phyloP scores from a whole-genome alignment of 2,113 vertebrate genomes.

The Lota lota region DNA sequence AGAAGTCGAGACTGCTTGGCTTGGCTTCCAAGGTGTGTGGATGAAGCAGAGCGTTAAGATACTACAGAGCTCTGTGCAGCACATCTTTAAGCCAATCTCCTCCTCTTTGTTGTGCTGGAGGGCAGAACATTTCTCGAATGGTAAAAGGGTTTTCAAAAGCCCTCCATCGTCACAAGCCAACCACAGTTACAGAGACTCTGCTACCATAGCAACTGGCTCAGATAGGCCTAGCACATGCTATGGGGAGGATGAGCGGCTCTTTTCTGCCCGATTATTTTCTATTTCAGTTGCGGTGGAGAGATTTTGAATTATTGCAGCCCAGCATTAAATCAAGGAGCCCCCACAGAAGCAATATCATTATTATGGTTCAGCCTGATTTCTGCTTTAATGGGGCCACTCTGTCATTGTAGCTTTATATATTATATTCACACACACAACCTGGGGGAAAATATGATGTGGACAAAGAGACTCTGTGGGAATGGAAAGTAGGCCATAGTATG shows the following conservation, averaged over 20 bases:
- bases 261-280: background rate
- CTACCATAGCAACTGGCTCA: constrained; percentile 27
- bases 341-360: background rate
- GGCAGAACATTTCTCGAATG: constrained; percentile 3
- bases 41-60: too few relatives aligned
- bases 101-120: background rate
- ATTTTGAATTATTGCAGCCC: background rate
- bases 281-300: background rate
- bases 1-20: too few relatives aligned
- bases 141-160: constrained; percentile 8
- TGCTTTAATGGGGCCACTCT: too few relatives aligned
- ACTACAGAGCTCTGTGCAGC: too few relatives aligned
- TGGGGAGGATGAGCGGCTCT: background rate
- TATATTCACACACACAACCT: too few relatives aligned
- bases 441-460: too few relatives aligned
- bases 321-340: background rate
- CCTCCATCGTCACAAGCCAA: constrained; percentile 15
- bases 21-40: too few relatives aligned
- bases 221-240: background rate
- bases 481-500: too few relatives aligned
- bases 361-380: background rate
- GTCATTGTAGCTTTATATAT: too few relatives aligned
- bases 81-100: too few relatives aligned
- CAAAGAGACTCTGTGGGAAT: too few relatives aligned
- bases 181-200: background rate